Evolutionary conservation across 2,888 invertebrate species (phyloP).

Genomic region (Odontocerum albicorne): DNA sequence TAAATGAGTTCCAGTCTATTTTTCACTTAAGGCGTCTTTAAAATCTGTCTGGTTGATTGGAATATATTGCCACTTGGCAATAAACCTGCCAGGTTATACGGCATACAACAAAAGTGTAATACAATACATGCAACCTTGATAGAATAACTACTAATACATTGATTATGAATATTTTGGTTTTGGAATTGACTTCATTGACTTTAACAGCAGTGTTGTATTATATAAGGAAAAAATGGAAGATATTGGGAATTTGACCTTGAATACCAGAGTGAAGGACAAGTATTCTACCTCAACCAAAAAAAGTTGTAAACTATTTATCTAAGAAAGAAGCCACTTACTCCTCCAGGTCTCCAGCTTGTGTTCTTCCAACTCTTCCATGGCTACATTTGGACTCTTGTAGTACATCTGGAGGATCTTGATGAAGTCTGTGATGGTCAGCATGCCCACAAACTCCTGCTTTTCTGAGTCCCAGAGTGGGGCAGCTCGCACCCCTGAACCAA

Average conservation of each 20-base stretch:
- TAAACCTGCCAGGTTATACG: too few relatives aligned
- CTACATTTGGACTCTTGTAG: slow-evolving; percentile 89
- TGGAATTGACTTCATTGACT: too few relatives aligned
- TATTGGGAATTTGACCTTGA: not conserved
- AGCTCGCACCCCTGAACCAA: slow-evolving; percentile 79
- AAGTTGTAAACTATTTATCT: not conserved
- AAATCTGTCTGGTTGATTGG: too few relatives aligned
- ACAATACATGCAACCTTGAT: too few relatives aligned
- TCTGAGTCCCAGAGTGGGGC: slow-evolving; percentile 97
- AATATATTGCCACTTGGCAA: too few relatives aligned
- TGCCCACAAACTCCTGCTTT: slow-evolving; percentile 92
- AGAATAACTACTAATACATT: too few relatives aligned
- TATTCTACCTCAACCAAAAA: not conserved
- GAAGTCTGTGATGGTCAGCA: slow-evolving; percentile 99
- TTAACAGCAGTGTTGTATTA: too few relatives aligned
- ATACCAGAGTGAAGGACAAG: not conserved
- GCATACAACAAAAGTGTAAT: too few relatives aligned
- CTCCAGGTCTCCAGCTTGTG: slow-evolving; percentile 97
- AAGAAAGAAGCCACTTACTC: slow-evolving; percentile 55
- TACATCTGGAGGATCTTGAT: slow-evolving; percentile 98
- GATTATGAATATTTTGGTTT: too few relatives aligned
- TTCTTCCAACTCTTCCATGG: slow-evolving; percentile 96
- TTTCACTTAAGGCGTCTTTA: too few relatives aligned
- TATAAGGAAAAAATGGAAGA: too few relatives aligned
- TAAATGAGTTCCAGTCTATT: too few relatives aligned